Evolutionary conservation across 2,113 vertebrate species (phyloP).

Genomic region (Gopherus evgoodei): DNA sequence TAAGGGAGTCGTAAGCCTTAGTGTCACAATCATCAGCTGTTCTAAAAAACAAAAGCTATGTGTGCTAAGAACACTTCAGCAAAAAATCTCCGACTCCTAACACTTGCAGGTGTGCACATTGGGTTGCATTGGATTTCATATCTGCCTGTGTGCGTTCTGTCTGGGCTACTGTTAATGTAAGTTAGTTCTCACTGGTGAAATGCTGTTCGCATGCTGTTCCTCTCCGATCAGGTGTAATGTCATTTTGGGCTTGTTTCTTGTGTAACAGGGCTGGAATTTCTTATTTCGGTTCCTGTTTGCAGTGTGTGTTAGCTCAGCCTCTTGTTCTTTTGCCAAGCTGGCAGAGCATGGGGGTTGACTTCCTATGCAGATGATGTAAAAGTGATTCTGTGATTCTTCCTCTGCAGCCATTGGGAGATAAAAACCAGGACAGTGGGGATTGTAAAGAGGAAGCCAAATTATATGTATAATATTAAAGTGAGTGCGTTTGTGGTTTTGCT

Average conservation of each 20-base stretch:
- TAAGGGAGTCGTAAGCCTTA: background rate
- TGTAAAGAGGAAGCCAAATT: conserved; percentile 86
- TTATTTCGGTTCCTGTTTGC: conserved; percentile 68
- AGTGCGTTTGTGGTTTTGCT: conserved; percentile 86
- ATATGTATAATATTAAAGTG: conserved; percentile 91
- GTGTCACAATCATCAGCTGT: background rate
- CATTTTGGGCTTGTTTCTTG: conserved; percentile 50
- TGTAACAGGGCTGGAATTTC: conserved; percentile 63
- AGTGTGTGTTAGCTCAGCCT: conserved; percentile 18
- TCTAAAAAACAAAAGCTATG: background rate
- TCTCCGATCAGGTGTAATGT: background rate
- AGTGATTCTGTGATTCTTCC: conserved; percentile 77
- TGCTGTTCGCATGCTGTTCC: rapidly evolving
- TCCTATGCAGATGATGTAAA: conserved; percentile 75
- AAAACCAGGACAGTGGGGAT: conserved; percentile 83
- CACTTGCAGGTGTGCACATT: background rate
- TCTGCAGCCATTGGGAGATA: conserved; percentile 83
- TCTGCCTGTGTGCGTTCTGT: background rate
- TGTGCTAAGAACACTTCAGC: background rate
- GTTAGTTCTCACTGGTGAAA: background rate
- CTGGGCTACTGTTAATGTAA: background rate
- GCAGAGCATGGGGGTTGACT: conserved; percentile 70
- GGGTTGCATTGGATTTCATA: background rate
- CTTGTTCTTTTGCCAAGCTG: conserved; percentile 77
- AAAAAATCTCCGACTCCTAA: background rate